Evolutionary conservation across 2,888 invertebrate species (phyloP), one percentile per base, ranked within the genome.

Genomic region (Dynastes tityus): DNA sequence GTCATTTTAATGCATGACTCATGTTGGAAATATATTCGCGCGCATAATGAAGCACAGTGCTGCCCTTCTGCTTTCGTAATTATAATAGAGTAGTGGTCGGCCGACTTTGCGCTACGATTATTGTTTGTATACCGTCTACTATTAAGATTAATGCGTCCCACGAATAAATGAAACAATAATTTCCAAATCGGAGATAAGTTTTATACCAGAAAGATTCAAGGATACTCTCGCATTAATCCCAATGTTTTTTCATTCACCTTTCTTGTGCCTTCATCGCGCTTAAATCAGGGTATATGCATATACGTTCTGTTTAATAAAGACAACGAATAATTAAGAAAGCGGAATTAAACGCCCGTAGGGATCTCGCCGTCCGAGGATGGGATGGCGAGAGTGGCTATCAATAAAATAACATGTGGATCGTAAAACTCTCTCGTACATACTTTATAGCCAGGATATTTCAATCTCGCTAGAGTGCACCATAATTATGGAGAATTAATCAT

Each of bases 401-500:
- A 63, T 63, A 63, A 63, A 32, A 63, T 55, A 55, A 55, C 16
- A 55, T 55, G 55, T 8, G 53, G 63, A 63, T 63, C 63, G 63
- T 63, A 63, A 63, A 63, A 22, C 22, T 8, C 45, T 45, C 45
- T 45, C 11, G 9, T 45, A 11, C 13, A 13, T 63, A 63, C 63
- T 63, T 63, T 63, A 63, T 63, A 32, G 63, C 63, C 45, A 29
- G 63, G 63, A 63, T 63, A 63, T 63, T 63, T 63, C 63, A 63
- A 32, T 63, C 63, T 63, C 13, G 63, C 63, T 32, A 63, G 32
- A 63, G 63, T 63, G 63, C 63, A 63, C 63, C 63, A n/a, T 63
- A 63, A 63, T 63, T 63, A 63, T n/a, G 63, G 63, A 29, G 32
- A 63, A 63, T 63, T 63, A 63, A 63, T 63, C 63, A 63, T 63